Base-by-base conservation (phyloP, 2,797 vertebrate species). In the Enteromius mattozi region DNA sequence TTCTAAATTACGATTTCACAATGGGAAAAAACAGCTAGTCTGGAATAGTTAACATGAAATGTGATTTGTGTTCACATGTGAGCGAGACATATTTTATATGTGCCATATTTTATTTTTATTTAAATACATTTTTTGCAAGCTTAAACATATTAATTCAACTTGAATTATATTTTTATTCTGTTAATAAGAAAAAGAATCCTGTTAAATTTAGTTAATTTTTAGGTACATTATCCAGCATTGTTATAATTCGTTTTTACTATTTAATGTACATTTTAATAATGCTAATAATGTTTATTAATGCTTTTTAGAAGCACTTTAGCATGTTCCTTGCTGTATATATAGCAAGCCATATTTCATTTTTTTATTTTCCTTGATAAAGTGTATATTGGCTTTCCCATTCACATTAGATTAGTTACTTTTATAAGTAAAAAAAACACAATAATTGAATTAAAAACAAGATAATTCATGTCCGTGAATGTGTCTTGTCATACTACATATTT, bases 1-100 rank as follows among this genome's bases (percentile, higher is more conserved):
- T 85, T 69, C 78, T 78, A 77, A 78, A 81, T 80, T 85, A 35
- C 8, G 40, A 78, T 81, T 74, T 77, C 4, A 1, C 19, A n/a
- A 27, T 61, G 33, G 8, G n/a, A 69, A 72, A 74, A 54, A 56
- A 74, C n/a, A n/a, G 51, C 47, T 33, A 78, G 33, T 54, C 17
- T 80, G 69, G 30, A 83, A 49, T 21, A 45, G 70, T 35, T 45
- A 42, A 51, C 47, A 76, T 72, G 16, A 42, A 77, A 69, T 69
- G 70, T 79, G 81, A 79, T 66, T 56, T 42, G 35, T 10, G 69
- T 65, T 63, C 30, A 74, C 51, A 82, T 47, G 78, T 56, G 47
- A 56, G 56, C 12, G 10, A 71, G 68, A 72, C 19, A 47, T 12
- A 74, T 49, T 63, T 72, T 30, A 27, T 27, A 27, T 27, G 17